Conservation (phyloP, 2,797 vertebrate species). For the Rousettus madagascariensis region DNA sequence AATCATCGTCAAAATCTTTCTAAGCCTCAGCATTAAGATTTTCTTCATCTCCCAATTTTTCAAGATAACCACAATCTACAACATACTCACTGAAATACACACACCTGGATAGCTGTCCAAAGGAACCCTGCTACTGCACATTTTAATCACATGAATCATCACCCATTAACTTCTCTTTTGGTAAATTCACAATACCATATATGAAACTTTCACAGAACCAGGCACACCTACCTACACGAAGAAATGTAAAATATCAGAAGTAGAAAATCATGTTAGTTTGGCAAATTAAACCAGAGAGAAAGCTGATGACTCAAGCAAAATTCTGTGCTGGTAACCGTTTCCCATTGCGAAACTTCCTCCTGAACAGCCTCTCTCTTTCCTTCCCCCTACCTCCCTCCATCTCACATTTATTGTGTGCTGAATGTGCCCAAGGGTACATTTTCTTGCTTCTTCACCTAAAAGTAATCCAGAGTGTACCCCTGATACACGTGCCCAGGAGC, state of each 20-base stretch:
- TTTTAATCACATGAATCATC: neutral
- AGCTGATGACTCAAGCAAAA: constrained; percentile 1
- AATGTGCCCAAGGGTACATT: constrained; percentile 1
- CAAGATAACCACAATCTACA: neutral
- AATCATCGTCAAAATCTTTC: neutral
- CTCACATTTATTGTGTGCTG: neutral
- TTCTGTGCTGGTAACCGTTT: neutral
- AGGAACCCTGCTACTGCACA: neutral
- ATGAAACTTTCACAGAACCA: neutral
- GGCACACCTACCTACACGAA: neutral
- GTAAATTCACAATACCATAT: neutral
- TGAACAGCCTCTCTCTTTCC: neutral
- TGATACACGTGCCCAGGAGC: neutral
- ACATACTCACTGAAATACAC: constrained; percentile 41
- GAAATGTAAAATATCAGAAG: neutral
- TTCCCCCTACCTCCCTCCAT: neutral
- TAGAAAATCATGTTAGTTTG: neutral
- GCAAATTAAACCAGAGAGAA: neutral
- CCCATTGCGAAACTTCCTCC: neutral
- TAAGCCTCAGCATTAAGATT: neutral
- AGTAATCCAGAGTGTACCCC: neutral
- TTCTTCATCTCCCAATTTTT: neutral
- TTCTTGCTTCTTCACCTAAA: neutral
- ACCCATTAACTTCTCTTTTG: neutral
- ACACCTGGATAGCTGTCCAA: neutral